phyloP scores from a whole-genome alignment of 2,888 invertebrate genomes.

The Heliothis peltigera region DNA sequence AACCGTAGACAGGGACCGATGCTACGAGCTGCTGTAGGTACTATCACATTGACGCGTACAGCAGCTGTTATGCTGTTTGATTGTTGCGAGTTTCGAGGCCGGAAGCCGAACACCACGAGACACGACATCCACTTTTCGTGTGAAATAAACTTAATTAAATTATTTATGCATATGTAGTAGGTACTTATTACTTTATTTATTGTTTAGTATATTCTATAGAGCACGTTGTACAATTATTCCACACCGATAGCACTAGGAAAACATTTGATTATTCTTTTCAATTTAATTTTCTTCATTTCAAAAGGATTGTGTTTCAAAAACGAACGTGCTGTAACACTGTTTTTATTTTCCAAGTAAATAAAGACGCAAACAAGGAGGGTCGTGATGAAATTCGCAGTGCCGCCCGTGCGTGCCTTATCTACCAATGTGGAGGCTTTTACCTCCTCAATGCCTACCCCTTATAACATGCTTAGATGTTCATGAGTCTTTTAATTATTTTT shows the following conservation, averaged over 20 bases:
- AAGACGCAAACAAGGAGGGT: constrained; percentile 73
- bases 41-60: no score
- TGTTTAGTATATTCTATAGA: no score
- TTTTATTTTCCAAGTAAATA: constrained; percentile 76
- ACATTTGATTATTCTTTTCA: constrained; percentile 5
- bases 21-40: no score
- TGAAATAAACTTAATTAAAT: no score
- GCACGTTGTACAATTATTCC: neutral
- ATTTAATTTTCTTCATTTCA: constrained; percentile 11
- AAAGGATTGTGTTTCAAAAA: constrained; percentile 19
- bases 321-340: constrained; percentile 50
- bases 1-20: no score
- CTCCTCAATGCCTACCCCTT: constrained; percentile 68
- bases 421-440: constrained; percentile 71
- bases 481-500: constrained; percentile 48
- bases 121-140: no score
- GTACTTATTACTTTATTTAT: no score
- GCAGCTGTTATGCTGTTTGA: no score
- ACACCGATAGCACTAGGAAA: neutral
- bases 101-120: no score
- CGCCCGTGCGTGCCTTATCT: constrained; percentile 87
- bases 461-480: constrained; percentile 56
- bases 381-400: constrained; percentile 80
- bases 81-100: no score
- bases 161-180: no score